Evolutionary conservation across 2,888 invertebrate species (phyloP).

Genomic region (Andricus quercusramuli): DNA sequence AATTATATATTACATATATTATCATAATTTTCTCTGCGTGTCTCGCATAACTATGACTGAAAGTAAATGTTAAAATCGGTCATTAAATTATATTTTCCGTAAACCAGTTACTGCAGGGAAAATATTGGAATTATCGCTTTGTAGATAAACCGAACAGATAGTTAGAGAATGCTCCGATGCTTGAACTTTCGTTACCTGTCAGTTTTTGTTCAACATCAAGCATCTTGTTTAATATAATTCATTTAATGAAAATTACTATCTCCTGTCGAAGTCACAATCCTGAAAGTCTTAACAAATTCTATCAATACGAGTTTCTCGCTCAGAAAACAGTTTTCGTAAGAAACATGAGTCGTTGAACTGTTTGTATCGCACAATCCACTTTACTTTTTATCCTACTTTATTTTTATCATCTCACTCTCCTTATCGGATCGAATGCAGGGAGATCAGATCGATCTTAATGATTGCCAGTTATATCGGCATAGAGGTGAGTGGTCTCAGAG

Average conservation of each 20-base stretch:
- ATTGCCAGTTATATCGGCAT: neutral
- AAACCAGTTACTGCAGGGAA: constrained; percentile 18
- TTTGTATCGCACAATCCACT: neutral
- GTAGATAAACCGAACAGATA: constrained; percentile 4
- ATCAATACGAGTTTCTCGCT: neutral
- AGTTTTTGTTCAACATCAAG: neutral
- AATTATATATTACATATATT: constrained; percentile 40
- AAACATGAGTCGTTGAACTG: neutral
- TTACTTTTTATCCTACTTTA: neutral
- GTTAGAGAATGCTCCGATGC: constrained; percentile 2
- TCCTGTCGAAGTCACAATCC: neutral
- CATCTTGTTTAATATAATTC: neutral
- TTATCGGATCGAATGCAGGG: neutral
- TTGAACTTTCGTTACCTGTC: constrained; percentile 19
- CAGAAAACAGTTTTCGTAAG: neutral
- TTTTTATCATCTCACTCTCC: neutral
- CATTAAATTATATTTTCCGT: constrained; percentile 29
- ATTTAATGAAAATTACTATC: neutral
- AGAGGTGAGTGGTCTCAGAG: constrained; percentile 1
- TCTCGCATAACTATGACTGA: constrained; percentile 31
- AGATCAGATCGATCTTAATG: constrained; percentile 4
- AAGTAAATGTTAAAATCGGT: constrained; percentile 31
- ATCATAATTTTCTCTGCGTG: constrained; percentile 39
- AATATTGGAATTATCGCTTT: constrained; percentile 19
- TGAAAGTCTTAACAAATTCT: neutral